A percentile compares a stretch with the other conserved stretches of the same genome.
These are phyloP conservation scores for Thaleichthys pacificus DNA, from an alignment of 2,797 vertebrate species.

Conservation along the genomic window DNA sequence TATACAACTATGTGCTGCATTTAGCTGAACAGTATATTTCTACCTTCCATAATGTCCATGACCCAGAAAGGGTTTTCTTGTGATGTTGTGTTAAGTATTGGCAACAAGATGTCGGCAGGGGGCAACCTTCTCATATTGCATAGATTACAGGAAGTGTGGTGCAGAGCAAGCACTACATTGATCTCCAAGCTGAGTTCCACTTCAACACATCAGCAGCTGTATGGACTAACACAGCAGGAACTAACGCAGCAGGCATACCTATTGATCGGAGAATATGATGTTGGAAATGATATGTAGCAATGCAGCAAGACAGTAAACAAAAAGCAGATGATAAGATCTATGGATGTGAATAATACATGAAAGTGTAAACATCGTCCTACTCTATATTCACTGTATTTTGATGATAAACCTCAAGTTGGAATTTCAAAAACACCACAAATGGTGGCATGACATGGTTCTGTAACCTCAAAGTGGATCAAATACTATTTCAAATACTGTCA, in stretches of 20 bases:
- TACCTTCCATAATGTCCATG: no score
- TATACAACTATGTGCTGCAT: neutral
- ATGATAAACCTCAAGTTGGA: no score
- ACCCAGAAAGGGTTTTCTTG: no score
- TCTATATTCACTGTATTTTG: no score
- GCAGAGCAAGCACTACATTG: constrained; percentile 26
- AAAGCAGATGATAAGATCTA: constrained; percentile 58
- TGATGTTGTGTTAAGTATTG: constrained; percentile 25
- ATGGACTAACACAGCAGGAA: neutral
- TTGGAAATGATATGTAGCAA: neutral
- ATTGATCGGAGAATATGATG: neutral
- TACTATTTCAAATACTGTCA: no score
- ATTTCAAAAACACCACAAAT: no score
- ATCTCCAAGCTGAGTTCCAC: no score
- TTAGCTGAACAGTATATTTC: no score
- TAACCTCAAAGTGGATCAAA: no score
- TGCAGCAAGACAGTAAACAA: constrained; percentile 1
- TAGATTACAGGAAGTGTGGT: constrained; percentile 13
- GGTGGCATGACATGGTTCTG: no score
- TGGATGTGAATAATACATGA: constrained; percentile 52
- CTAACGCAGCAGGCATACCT: neutral
- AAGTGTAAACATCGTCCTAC: neutral
- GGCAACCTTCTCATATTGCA: constrained; percentile 75
- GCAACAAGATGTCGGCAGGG: constrained; percentile 68
- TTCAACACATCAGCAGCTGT: constrained; percentile 12